These are phyloP conservation scores for Hirtodrosophila confusa DNA, from an alignment of 2,888 invertebrate genomes.

Conservation along the genomic window DNA sequence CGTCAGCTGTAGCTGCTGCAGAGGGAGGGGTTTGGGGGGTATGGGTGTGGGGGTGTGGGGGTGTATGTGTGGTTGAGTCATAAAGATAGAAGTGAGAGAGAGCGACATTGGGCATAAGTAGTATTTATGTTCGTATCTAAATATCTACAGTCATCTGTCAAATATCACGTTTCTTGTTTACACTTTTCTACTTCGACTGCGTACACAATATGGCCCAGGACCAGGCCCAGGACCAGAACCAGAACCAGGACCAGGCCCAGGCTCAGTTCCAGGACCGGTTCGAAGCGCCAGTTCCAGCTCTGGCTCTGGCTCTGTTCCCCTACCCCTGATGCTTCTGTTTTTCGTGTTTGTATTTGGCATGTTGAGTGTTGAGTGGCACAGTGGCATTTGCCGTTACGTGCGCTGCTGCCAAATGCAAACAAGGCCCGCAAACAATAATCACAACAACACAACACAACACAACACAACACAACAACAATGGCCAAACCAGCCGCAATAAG, in stretches of 20 bases:
- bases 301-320: no score
- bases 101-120: conserved; percentile 60
- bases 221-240: no score
- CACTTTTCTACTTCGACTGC: conserved; percentile 50
- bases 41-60: conserved; percentile 1
- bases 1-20: conserved; percentile 34
- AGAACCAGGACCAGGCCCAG: no score
- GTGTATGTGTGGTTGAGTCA: neutral
- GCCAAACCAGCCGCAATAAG: conserved; percentile 23
- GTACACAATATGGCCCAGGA: conserved; percentile 8
- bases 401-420: conserved; percentile 51
- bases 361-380: conserved; percentile 62
- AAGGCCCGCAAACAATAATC: conserved; percentile 33
- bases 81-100: conserved; percentile 13
- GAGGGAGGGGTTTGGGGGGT: neutral
- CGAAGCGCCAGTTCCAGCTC: no score
- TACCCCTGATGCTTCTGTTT: conserved; percentile 20
- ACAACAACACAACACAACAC: conserved; percentile 15
- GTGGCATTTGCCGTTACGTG: conserved; percentile 53
- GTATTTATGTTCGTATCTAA: conserved; percentile 78
- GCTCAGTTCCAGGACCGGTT: no score
- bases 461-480: conserved; percentile 2
- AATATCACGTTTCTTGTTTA: conserved; percentile 80
- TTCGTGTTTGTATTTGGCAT: conserved; percentile 68
- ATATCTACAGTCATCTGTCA: conserved; percentile 78